Percentiles rank a stretch among this genome's conserved stretches.
phyloP scores from a whole-genome alignment of 2,113 vertebrate genomes.

The Apaloderma vittatum region DNA sequence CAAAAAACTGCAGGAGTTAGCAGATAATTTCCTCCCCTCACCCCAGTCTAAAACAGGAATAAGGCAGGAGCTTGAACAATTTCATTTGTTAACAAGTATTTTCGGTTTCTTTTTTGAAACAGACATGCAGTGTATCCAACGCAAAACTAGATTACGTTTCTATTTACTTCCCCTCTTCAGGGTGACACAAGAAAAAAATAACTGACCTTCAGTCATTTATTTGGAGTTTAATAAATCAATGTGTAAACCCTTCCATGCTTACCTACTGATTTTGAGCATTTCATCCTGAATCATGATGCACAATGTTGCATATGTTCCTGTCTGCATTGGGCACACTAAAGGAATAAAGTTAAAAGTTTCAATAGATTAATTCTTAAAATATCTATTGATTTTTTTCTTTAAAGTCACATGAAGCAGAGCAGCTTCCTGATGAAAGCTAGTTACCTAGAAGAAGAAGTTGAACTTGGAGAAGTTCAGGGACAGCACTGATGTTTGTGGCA shows the following conservation, averaged over 20 bases:
- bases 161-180: background rate
- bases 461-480: background rate
- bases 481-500: background rate
- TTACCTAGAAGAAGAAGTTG: too few species aligned
- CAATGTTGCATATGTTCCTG: background rate
- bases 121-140: background rate
- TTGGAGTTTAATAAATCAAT: background rate
- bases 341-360: background rate
- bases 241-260: background rate
- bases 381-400: background rate
- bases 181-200: background rate
- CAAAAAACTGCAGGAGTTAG: background rate
- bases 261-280: background rate
- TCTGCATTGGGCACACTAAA: background rate
- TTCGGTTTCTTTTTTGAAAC: background rate
- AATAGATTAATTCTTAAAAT: background rate
- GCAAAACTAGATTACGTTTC: background rate
- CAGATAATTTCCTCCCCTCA: background rate
- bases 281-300: accelerated
- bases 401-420: background rate
- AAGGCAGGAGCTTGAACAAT: background rate
- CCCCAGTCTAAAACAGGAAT: background rate
- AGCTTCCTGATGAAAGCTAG: background rate
- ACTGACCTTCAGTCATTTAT: background rate
- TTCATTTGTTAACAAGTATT: background rate